Base-by-base conservation (phyloP, 92 coral and sea anemone species). In the Nematostella vectensis region DNA sequence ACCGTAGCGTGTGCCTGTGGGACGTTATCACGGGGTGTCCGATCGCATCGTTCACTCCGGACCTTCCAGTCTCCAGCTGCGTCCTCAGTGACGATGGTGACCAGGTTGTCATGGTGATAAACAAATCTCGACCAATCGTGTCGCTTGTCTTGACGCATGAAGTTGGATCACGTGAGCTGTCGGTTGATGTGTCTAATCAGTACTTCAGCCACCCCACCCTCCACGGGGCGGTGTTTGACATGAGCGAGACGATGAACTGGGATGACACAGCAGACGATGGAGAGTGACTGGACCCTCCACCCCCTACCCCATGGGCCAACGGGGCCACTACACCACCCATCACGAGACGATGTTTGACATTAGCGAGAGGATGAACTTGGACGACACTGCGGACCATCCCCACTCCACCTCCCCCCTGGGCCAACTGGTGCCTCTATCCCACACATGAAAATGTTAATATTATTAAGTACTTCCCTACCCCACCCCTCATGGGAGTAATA, bases 181-280 rank as follows among this genome's bases (percentile, higher is more conserved):
- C 99, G 4, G 99, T 93, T 6, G 99, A 93, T 59, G 75, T 93
- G 12, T 75, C 77, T 15, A 87, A 93, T 67, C 89, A 93, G 2
- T 93, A 93, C 62, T 87, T 72, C 58, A 80, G 81, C 58, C 87
- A 81, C 57, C 99, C 99, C 18, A 73, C 95, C 59, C 95, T 87
- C 38, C 87, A 93, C 63, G 99, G 99, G 31, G 99, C 99, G 12
- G 94, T 82, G 36, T 93, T 82, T 69, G 96, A 93, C 65, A 76
- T 93, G 76, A 78, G 80, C 36, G 62, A 75, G 25, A 76, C 73
- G 24, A 79, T 93, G 45, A 78, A 80, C 21, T 88, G 96, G 83
- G 96, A 93, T 26, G 83, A 75, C 26, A 65, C 80, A 30, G 94
- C 74, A 28, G 87, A 76, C 29, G 87, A 89, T 13, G 51, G 23